Conservation (phyloP, 2,113 vertebrate genomes). For the Pedionomus torquatus region DNA sequence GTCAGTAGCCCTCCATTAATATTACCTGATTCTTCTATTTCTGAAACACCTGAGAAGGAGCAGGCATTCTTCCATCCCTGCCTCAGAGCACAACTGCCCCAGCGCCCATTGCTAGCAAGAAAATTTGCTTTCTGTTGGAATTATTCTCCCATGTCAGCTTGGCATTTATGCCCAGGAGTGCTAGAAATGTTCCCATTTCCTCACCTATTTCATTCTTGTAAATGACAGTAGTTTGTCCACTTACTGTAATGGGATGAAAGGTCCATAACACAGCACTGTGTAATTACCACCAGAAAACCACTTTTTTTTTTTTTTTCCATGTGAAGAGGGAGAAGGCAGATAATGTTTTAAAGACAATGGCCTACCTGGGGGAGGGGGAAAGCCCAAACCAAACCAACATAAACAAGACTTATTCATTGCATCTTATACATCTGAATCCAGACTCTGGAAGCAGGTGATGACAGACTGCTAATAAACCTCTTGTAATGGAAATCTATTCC, state of each 20-base stretch:
- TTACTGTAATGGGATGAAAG: constrained; percentile 67
- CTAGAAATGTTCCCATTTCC: constrained; percentile 37
- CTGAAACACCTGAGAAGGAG: neutral
- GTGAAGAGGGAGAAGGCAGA: constrained; percentile 43
- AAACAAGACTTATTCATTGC: neutral
- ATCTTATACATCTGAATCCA: constrained; percentile 3
- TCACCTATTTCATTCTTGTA: constrained; percentile 35
- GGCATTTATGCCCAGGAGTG: neutral
- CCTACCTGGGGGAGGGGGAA: neutral
- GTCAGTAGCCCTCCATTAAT: neutral
- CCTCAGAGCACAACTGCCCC: neutral
- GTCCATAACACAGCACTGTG: neutral
- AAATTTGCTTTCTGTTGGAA: constrained; percentile 17
- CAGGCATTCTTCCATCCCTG: neutral
- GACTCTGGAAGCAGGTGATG: constrained; percentile 47
- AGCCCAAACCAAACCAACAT: neutral
- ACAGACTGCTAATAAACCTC: constrained; percentile 38
- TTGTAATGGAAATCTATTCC: constrained; percentile 41
- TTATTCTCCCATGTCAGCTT: neutral
- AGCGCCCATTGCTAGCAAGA: neutral
- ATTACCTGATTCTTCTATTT: neutral
- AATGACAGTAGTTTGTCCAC: constrained; percentile 57
- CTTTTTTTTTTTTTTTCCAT: neutral
- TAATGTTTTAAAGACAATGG: constrained; percentile 65
- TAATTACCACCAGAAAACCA: constrained; percentile 62